Conservation (phyloP, 2,113 vertebrate genomes). For the Recurvirostra avosetta region DNA sequence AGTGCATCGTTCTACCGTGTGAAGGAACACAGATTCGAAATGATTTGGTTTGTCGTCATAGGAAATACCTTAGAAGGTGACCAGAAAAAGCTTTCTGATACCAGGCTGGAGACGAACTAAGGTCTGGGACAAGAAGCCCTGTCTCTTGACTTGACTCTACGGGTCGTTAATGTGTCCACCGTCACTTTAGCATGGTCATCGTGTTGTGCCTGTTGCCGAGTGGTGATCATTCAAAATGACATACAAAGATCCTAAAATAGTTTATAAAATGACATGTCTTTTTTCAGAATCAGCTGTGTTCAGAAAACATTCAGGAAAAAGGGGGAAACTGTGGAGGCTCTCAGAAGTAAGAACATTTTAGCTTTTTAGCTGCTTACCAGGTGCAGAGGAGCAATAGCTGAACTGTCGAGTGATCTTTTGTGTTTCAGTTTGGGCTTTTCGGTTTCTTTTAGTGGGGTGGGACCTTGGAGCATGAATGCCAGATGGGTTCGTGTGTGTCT, state of each 20-base stretch:
- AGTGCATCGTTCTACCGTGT: background rate
- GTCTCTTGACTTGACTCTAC: background rate
- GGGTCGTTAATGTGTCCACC: background rate
- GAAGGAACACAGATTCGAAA: background rate
- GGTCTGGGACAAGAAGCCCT: background rate
- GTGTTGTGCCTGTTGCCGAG: background rate
- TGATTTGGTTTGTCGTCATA: background rate
- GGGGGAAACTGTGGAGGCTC: conserved; percentile 85
- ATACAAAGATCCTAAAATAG: background rate
- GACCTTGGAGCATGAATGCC: background rate
- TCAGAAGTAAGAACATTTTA: conserved; percentile 81
- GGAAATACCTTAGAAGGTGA: background rate
- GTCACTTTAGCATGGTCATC: background rate
- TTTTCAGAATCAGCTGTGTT: conserved; percentile 89
- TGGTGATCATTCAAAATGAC: background rate
- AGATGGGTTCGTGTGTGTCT: background rate
- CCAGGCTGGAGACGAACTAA: background rate
- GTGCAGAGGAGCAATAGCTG: background rate
- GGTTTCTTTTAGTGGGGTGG: background rate
- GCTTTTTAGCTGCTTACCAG: background rate
- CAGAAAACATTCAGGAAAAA: conserved; percentile 90
- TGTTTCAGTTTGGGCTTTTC: background rate
- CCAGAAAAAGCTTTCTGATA: background rate
- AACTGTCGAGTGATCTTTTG: background rate
- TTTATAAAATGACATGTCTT: conserved; percentile 34